phyloP scores from a whole-genome alignment of 1,140 invertebrate genomes.

The Drosophila mauritiana region DNA sequence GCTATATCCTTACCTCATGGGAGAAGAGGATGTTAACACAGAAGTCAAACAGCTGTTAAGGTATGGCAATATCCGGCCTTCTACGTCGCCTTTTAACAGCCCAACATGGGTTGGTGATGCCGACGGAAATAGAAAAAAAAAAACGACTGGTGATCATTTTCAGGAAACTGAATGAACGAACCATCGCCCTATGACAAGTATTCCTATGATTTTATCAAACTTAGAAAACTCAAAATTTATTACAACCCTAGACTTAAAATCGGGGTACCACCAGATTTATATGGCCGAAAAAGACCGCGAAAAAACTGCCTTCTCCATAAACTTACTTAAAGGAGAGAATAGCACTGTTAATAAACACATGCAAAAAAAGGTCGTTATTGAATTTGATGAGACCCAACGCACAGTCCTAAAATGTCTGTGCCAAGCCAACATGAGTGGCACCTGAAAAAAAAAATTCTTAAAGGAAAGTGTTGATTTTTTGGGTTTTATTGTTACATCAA shows the following conservation, averaged over 20 bases:
- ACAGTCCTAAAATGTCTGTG: not conserved
- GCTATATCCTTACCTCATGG: not conserved
- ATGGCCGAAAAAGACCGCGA: conserved; percentile 17
- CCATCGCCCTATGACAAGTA: conserved; percentile 85
- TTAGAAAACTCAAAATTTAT: conserved; percentile 25
- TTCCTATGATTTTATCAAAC: conserved; percentile 58
- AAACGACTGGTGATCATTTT: too few relatives aligned
- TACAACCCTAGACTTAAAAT: not conserved
- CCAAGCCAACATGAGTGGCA: not conserved
- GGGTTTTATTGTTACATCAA: not conserved
- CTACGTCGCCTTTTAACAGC: too few relatives aligned
- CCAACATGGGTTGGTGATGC: too few relatives aligned
- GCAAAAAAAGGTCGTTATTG: too few relatives aligned
- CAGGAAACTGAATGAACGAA: conserved; percentile 8
- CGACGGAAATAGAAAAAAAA: too few relatives aligned
- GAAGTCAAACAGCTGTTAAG: too few relatives aligned
- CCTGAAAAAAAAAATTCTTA: conserved; percentile 13
- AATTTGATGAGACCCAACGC: not conserved
- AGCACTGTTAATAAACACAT: too few relatives aligned
- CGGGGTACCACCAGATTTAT: conserved; percentile 84
- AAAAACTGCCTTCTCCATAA: conserved; percentile 41
- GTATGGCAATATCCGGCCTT: too few relatives aligned
- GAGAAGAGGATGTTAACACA: too few relatives aligned
- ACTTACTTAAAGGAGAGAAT: not conserved
- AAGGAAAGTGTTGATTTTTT: not conserved